These are phyloP conservation scores for Brachionus asplanchnoidis DNA, from an alignment of 1,140 invertebrate genomes.

Conservation along the genomic window DNA sequence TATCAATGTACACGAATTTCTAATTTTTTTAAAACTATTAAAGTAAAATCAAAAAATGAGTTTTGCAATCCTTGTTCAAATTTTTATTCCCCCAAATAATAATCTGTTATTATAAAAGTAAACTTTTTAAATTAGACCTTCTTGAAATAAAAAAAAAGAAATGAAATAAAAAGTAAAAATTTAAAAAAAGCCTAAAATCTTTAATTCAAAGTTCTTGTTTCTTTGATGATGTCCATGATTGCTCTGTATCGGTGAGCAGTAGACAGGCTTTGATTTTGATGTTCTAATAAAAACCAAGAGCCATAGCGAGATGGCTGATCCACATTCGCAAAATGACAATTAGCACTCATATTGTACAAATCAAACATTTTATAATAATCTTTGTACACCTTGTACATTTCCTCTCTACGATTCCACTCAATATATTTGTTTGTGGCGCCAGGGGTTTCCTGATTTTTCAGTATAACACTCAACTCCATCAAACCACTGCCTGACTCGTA, in stretches of 20 bases:
- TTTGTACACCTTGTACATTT: conserved; percentile 29
- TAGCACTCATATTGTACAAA: neutral
- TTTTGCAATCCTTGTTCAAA: too few species aligned
- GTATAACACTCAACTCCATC: neutral
- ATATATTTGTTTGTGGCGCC: conserved; percentile 14
- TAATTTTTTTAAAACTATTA: too few species aligned
- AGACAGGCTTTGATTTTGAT: conserved; percentile 9
- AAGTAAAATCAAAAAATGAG: too few species aligned
- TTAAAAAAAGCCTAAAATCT: too few species aligned
- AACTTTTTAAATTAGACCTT: too few species aligned
- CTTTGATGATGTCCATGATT: neutral
- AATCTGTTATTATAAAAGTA: too few species aligned
- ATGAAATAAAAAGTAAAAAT: too few species aligned
- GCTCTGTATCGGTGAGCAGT: neutral
- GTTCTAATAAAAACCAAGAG: neutral
- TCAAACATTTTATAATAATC: neutral
- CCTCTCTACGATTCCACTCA: conserved; percentile 2
- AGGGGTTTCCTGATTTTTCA: neutral
- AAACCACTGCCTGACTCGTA: conserved; percentile 26
- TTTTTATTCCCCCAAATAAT: too few species aligned
- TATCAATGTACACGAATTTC: too few species aligned
- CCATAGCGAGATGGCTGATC: neutral
- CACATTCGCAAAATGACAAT: conserved; percentile 24
- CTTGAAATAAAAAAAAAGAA: too few species aligned
- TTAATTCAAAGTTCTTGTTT: neutral